Evolutionary conservation across 2,888 invertebrate species (phyloP).

Genomic region (Amphipyra tragopoginis): DNA sequence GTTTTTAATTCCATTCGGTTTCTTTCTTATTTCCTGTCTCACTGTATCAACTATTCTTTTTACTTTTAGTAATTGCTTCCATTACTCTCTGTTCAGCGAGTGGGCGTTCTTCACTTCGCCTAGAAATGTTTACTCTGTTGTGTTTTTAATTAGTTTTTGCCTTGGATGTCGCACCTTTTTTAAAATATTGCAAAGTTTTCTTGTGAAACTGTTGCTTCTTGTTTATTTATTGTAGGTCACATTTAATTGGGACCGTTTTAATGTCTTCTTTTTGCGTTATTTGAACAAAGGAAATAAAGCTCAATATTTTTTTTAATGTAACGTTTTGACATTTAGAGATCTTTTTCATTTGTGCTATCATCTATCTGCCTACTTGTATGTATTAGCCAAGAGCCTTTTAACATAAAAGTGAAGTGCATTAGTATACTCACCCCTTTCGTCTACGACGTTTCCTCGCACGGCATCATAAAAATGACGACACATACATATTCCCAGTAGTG

Average conservation of each 20-base stretch:
- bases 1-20: not conserved
- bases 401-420: not conserved
- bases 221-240: slow-evolving; percentile 26
- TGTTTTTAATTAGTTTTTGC: slow-evolving; percentile 51
- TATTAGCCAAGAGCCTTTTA: no score
- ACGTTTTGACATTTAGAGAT: not conserved
- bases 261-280: not conserved
- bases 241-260: slow-evolving; percentile 11
- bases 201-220: not conserved
- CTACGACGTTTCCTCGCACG: slow-evolving; percentile 11
- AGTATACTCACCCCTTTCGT: slow-evolving; percentile 19
- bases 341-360: no score
- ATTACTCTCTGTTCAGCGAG: slow-evolving; percentile 44
- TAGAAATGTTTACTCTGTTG: slow-evolving; percentile 31
- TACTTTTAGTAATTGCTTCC: slow-evolving; percentile 41
- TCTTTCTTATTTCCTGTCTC: slow-evolving; percentile 9
- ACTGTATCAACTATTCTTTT: slow-evolving; percentile 14
- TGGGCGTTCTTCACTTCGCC: slow-evolving; percentile 32
- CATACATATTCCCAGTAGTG: slow-evolving; percentile 11
- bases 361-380: not conserved
- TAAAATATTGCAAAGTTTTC: slow-evolving; percentile 22
- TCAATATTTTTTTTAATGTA: not conserved
- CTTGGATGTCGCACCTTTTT: slow-evolving; percentile 21
- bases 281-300: not conserved
- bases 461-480: slow-evolving; percentile 8